These are phyloP conservation scores for Rousettus leschenaultii DNA, from an alignment of 2,113 vertebrate genomes.

Conservation along the genomic window DNA sequence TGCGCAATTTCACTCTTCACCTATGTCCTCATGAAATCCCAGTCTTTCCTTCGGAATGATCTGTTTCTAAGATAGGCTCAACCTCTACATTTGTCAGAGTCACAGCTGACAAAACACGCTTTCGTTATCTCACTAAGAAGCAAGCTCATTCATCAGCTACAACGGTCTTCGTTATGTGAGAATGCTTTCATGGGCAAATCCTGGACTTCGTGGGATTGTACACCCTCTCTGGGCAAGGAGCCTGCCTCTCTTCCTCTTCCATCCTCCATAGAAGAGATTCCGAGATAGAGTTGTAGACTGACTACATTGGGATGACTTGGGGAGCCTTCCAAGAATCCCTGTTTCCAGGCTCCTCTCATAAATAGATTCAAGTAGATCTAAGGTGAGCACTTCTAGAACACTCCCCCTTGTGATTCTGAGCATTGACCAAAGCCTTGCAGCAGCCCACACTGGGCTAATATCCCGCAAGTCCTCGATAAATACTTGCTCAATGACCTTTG, in stretches of 20 bases:
- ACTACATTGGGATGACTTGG: background rate
- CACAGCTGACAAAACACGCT: background rate
- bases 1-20: background rate
- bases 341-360: background rate
- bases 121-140: background rate
- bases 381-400: background rate
- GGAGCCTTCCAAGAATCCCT: background rate
- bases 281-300: background rate
- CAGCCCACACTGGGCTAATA: background rate
- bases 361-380: background rate
- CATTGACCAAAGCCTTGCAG: background rate
- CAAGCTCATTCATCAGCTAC: background rate
- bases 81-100: background rate
- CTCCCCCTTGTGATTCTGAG: background rate
- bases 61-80: background rate
- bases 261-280: background rate
- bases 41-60: background rate
- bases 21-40: background rate
- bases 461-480: background rate
- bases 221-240: background rate
- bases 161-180: background rate
- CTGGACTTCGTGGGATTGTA: background rate
- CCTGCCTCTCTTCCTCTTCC: background rate
- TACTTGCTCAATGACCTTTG: constrained; percentile 34
- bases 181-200: background rate